These are phyloP conservation scores for Rhabdomys dilectus DNA, from an alignment of 2,113 vertebrate genomes.

Conservation along the genomic window DNA sequence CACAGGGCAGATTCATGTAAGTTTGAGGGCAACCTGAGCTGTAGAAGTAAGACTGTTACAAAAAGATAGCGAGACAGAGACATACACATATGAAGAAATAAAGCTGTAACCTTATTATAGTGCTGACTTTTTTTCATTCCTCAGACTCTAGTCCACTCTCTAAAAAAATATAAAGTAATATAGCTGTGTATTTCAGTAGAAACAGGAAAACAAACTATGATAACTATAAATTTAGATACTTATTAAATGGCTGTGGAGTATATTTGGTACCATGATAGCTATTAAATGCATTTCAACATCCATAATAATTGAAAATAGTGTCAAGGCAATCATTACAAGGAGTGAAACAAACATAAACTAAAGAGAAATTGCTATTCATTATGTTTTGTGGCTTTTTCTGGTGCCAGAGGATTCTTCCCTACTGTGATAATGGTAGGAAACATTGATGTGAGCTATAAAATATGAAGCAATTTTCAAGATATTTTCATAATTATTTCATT, in stretches of 20 bases:
- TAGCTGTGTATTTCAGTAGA: neutral
- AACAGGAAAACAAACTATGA: slow-evolving; percentile 41
- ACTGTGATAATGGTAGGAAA: slow-evolving; percentile 69
- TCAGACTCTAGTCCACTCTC: neutral
- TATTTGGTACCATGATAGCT: slow-evolving; percentile 54
- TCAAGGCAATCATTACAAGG: slow-evolving; percentile 59
- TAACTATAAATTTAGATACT: slow-evolving; percentile 63
- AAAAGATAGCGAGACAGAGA: neutral
- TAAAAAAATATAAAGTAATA: neutral
- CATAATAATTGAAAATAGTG: slow-evolving; percentile 68
- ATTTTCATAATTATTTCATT: slow-evolving; percentile 77
- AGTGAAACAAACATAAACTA: slow-evolving; percentile 66
- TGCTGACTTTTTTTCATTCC: neutral
- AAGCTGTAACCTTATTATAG: neutral
- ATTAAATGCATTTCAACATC: slow-evolving; percentile 67
- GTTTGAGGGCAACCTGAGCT: neutral
- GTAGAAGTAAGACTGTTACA: neutral
- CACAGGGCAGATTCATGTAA: neutral
- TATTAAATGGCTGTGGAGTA: slow-evolving; percentile 56
- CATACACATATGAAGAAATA: neutral
- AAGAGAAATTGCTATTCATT: slow-evolving; percentile 69
- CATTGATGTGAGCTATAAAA: slow-evolving; percentile 46
- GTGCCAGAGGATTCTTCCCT: slow-evolving; percentile 25
- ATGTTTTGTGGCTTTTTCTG: slow-evolving; percentile 53
- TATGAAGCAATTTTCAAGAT: slow-evolving; percentile 66